Conservation (phyloP, 2,113 vertebrate species). For the Calyptomena viridis region DNA sequence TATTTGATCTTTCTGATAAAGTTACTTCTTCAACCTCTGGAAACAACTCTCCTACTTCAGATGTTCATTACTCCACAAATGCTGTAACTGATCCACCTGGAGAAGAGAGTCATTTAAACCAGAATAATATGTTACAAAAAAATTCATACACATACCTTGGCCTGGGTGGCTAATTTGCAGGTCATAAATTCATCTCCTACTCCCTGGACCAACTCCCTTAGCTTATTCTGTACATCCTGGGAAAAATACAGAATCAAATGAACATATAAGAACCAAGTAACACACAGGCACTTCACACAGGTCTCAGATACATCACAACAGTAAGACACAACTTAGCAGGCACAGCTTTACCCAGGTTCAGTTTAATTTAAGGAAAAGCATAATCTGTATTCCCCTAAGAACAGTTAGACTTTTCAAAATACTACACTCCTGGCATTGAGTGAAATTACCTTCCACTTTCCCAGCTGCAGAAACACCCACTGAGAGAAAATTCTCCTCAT, state of each 20-base stretch:
- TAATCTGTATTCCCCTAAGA: neutral
- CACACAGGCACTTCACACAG: neutral
- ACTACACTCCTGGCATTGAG: neutral
- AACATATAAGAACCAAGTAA: neutral
- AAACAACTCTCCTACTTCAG: neutral
- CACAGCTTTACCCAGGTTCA: neutral
- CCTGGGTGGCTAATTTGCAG: constrained; percentile 83
- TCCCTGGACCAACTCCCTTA: constrained; percentile 87
- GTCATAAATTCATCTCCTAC: constrained; percentile 93
- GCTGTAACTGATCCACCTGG: neutral
- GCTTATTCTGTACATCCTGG: constrained; percentile 92
- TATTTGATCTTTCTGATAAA: neutral
- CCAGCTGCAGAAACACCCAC: neutral
- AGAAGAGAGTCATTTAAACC: neutral
- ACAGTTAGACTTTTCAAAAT: neutral
- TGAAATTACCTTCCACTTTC: neutral
- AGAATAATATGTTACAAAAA: neutral
- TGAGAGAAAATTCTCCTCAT: neutral
- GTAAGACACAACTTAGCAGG: neutral
- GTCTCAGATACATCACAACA: neutral
- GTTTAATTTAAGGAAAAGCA: neutral
- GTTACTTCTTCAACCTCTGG: neutral
- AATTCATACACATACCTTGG: constrained; percentile 85
- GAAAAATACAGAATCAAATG: neutral
- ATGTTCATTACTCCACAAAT: neutral